A percentile compares a stretch with the other conserved stretches of the same genome.
Evolutionary conservation across 2,888 invertebrate species (phyloP).

Genomic region (Baccha elongata): DNA sequence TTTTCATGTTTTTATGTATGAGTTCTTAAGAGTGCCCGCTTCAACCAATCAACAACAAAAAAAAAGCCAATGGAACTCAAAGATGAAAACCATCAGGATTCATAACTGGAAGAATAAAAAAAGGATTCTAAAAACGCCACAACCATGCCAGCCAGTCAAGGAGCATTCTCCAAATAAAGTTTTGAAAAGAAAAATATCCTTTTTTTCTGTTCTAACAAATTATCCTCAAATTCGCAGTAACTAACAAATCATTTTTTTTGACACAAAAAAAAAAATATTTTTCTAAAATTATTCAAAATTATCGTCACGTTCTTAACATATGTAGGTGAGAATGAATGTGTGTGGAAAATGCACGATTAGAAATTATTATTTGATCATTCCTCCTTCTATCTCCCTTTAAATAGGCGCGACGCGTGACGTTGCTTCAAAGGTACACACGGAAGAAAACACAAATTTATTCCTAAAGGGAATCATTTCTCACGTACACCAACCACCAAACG

Average conservation of each 20-base stretch:
- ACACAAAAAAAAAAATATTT: not conserved
- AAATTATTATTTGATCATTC: constrained; percentile 23
- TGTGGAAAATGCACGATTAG: not conserved
- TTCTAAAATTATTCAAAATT: not conserved
- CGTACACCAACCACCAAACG: constrained; percentile 54
- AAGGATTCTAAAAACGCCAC: not conserved
- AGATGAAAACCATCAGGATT: not conserved
- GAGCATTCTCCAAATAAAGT: too few relatives aligned
- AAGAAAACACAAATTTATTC: constrained; percentile 23
- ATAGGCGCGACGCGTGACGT: not conserved
- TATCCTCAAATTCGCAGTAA: too few relatives aligned
- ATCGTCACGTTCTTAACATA: constrained; percentile 15
- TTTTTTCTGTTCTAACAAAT: too few relatives aligned
- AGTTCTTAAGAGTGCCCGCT: not conserved
- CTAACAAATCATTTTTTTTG: not conserved
- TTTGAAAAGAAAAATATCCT: too few relatives aligned
- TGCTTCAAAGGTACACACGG: not conserved
- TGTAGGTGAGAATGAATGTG: not conserved
- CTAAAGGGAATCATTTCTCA: constrained; percentile 43
- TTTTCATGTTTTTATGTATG: not conserved
- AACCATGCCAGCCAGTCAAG: not conserved
- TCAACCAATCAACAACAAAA: not conserved
- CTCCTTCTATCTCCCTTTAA: not conserved
- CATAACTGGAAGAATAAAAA: not conserved
- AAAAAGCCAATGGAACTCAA: not conserved